Evolutionary conservation across 1,140 invertebrate genomes (phyloP).

Genomic region (Chironomus tepperi): DNA sequence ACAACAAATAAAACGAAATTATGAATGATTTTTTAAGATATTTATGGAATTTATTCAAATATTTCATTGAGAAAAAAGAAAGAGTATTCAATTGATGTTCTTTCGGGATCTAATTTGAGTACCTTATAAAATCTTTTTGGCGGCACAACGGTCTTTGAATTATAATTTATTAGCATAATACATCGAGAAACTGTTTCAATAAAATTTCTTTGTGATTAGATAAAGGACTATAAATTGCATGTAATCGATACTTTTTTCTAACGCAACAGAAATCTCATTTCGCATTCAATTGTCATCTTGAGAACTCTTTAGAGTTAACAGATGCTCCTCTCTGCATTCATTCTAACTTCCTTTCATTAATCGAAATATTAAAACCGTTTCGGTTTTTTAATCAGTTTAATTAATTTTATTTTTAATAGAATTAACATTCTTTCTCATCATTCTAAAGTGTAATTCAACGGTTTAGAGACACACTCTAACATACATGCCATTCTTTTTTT

Average conservation of each 20-base stretch:
- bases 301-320: not conserved
- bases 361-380: too few relatives aligned
- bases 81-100: constrained; percentile 3
- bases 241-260: constrained; percentile 16
- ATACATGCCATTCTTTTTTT: not conserved
- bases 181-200: not conserved
- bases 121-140: not conserved
- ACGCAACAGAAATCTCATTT: not conserved
- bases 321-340: not conserved
- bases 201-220: not conserved
- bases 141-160: not conserved
- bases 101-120: not conserved
- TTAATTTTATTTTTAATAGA: too few relatives aligned
- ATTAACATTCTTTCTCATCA: not conserved
- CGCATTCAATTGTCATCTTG: constrained; percentile 15
- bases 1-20: constrained; percentile 22
- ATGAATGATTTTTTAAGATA: constrained; percentile 22
- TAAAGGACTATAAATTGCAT: constrained; percentile 11
- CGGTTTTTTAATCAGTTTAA: too few relatives aligned
- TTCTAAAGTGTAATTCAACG: not conserved
- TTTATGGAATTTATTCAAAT: constrained; percentile 17
- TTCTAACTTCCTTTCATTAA: not conserved
- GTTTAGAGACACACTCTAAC: constrained; percentile 6
- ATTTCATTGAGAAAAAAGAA: constrained; percentile 6
- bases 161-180: constrained; percentile 17